Evolutionary conservation across 2,113 vertebrate genomes (phyloP), one percentile per base, ranked within the genome.

Genomic region (Dascyllus trimaculatus): DNA sequence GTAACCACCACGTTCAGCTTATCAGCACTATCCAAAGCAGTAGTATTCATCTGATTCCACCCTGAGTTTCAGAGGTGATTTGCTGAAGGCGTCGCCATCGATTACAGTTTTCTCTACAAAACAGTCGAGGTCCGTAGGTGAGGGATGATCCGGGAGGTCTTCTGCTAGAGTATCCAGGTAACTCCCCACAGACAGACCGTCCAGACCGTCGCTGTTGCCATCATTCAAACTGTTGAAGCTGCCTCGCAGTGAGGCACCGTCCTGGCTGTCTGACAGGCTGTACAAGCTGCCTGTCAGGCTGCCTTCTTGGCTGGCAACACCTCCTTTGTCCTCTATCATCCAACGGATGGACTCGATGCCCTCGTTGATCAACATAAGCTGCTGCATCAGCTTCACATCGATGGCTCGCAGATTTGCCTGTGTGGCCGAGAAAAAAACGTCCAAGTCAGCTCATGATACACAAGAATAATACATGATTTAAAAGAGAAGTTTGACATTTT

Each of bases 321-420:
- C 93, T 17, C 93, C 96, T 76, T 97, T 96, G 90, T 99, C 98
- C 51, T 99, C 97, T 9, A 98, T 96, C 88, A 97, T 93, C 97
- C 97, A 99, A 48, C 97, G 97, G 90, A 98, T 95, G 58, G 97
- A 99, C 89, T 99, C 97, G 19, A 99, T 99, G 67, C 93, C 98
- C 80, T 99, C 98, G 32, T 99, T 99, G 93, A 99, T 98, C 19
- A 97, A 85, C n/a, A 99, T 95, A 1, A 99, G 91, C 87, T 99
- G 97, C 61, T 96, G 96, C 97, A 99, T 98, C 66, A 99, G 95
- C 77, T 95, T 96, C 43, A 96, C 95, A 0, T 99, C 97, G 0
- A 97, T 96, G 83, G 97, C 97, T 88, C 98, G 95, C 45, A 99
- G 95, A 85, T 96, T 95, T 49, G 96, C 93, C 98, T 99, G 49